Percentiles rank a stretch among this genome's conserved stretches.
phyloP scores from a whole-genome alignment of 2,888 invertebrate species.

The Andricus quercusramuli region DNA sequence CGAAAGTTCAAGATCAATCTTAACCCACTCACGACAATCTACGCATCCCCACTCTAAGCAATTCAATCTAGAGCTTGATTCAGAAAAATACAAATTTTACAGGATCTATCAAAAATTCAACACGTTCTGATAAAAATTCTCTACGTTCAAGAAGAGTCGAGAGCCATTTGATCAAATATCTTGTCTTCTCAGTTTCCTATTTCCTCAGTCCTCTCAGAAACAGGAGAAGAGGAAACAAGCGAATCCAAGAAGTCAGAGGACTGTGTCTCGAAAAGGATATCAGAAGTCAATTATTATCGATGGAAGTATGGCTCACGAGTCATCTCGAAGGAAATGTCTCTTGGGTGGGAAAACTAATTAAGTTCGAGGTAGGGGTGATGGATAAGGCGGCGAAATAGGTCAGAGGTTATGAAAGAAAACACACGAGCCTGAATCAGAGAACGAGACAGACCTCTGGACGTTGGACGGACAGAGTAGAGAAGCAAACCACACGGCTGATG shows the following conservation, averaged over 20 bases:
- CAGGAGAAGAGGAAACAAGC: slow-evolving; percentile 26
- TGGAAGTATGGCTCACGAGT: slow-evolving; percentile 2
- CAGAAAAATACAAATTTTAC: neutral
- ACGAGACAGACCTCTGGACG: slow-evolving; percentile 71
- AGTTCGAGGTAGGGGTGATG: slow-evolving; percentile 24
- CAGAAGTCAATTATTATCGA: slow-evolving; percentile 26
- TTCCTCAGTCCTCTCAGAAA: neutral
- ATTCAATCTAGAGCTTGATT: neutral
- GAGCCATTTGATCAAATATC: neutral
- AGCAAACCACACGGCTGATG: neutral
- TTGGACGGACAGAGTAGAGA: slow-evolving; percentile 7
- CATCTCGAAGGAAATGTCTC: slow-evolving; percentile 27
- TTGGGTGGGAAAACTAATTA: slow-evolving; percentile 36
- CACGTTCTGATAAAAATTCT: neutral
- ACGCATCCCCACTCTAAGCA: too few species aligned
- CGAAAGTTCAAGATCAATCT: too few species aligned
- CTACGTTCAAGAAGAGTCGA: neutral
- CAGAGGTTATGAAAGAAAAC: slow-evolving; percentile 44
- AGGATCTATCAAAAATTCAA: too few species aligned
- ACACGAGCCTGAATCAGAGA: slow-evolving; percentile 33
- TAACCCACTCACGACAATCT: too few species aligned
- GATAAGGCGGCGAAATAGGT: slow-evolving; percentile 34
- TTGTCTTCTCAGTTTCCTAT: slow-evolving; percentile 5
- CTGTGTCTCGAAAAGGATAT: slow-evolving; percentile 1
- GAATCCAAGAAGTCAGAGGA: slow-evolving; percentile 3